phyloP scores from a whole-genome alignment of 2,888 invertebrate genomes.

The Parasteatoda lunata region DNA sequence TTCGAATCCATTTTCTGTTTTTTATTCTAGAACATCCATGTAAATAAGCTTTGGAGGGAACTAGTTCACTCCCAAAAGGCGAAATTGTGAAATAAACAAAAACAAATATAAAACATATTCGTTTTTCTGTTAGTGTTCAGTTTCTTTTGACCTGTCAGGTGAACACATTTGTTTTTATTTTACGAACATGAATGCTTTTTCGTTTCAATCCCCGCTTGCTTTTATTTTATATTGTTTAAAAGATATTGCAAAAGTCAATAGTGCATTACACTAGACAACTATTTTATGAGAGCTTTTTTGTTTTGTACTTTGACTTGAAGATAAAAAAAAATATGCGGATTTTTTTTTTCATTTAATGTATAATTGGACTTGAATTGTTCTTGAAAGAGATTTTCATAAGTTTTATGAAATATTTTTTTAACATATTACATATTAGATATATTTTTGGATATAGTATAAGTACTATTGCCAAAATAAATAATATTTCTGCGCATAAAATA shows the following conservation, averaged over 20 bases:
- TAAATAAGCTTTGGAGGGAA: constrained; percentile 32
- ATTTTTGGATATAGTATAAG: no score
- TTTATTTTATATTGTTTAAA: not conserved
- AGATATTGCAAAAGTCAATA: not conserved
- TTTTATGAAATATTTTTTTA: no score
- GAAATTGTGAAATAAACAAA: not conserved
- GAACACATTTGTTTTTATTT: constrained; percentile 25
- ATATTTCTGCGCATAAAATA: no score
- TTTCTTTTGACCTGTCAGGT: constrained; percentile 23
- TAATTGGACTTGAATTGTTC: no score
- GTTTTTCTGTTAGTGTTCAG: not conserved
- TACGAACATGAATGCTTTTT: constrained; percentile 13
- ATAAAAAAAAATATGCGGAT: no score
- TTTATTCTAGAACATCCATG: constrained; percentile 28
- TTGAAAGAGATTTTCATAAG: no score
- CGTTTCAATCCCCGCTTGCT: constrained; percentile 21
- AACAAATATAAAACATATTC: not conserved
- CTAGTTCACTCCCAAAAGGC: not conserved
- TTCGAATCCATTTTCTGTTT: not conserved
- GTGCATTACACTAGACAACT: no score
- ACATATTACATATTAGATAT: no score
- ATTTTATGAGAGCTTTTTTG: no score
- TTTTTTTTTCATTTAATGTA: no score
- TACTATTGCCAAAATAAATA: no score
- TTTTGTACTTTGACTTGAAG: no score